Conservation (phyloP, 2,888 invertebrate genomes). For the Nomada ferruginata region DNA sequence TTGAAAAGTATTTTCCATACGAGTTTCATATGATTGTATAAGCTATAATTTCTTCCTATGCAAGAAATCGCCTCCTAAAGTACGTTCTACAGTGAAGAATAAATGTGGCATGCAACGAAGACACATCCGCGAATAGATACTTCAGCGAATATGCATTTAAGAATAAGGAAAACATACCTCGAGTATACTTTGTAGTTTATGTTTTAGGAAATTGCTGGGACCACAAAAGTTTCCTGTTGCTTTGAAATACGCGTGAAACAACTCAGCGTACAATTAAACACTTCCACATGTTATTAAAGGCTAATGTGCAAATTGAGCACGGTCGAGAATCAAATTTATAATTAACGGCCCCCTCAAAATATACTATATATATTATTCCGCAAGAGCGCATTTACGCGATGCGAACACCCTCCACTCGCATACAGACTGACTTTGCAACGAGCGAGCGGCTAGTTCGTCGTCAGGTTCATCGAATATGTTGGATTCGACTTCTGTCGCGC, state of each 20-base stretch:
- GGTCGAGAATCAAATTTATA: conserved; percentile 4
- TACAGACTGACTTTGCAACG: conserved; percentile 58
- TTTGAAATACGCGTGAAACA: neutral
- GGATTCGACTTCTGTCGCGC: conserved; percentile 63
- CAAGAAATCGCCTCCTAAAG: neutral
- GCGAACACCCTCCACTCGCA: conserved; percentile 47
- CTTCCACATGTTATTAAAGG: conserved; percentile 9
- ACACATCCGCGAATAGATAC: neutral
- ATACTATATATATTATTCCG: neutral
- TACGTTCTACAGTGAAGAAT: neutral
- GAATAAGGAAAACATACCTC: conserved; percentile 47
- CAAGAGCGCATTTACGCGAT: conserved; percentile 40
- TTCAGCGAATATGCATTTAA: neutral
- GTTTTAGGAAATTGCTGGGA: neutral
- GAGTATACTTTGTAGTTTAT: neutral
- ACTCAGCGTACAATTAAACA: conserved; percentile 12
- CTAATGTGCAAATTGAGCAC: neutral
- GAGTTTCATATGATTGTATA: neutral
- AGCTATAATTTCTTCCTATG: neutral
- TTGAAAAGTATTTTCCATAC: neutral
- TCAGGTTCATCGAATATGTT: conserved; percentile 53
- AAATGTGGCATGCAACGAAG: neutral
- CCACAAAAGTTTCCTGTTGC: neutral
- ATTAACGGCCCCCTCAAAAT: neutral
- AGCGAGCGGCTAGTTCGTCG: conserved; percentile 35